Evolutionary conservation across 2,888 invertebrate genomes (phyloP), one percentile per base, ranked within the genome.

Genomic region (Molorchus minor): DNA sequence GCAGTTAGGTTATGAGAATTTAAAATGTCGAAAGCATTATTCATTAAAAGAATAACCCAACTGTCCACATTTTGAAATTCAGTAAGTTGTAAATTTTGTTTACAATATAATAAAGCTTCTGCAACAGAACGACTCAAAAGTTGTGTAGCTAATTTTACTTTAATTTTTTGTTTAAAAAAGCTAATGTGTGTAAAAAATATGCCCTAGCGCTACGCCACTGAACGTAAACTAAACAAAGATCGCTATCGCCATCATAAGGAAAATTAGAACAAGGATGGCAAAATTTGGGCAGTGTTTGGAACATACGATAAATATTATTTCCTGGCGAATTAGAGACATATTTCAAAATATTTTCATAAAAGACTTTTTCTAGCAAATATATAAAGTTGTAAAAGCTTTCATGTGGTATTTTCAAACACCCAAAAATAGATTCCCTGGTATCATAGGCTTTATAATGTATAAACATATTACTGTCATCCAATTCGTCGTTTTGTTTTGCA

Each of bases 381-480:
- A 55, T 15, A 35, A 38, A 54, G 30, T 54, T 45, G 47, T 54
- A 54, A 46, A 58, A 46, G 25, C 10, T 15, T 21, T 58, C 54
- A 40, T 46, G 58, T 4, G 46, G 38, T 17, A 41, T 58, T 58
- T 58, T 54, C 19, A 58, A 25, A 30, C 29, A n/a, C 12, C 58
- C 58, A 55, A 58, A 58, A 13, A 38, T 17, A 20, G n/a, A 44
- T 13, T 54, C 19, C 1, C 30, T 30, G 3, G 30, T 56, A 19
- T 36, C 21, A 55, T 59, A 56, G 10, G 49, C 47, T 19, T 59
- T 59, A 47, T 36, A 56, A 43, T 59, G 55, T 7, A 55, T 41
- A 49, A 60, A 56, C 16, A 56, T 30, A 43, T 56, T 60, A 7
- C 40, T 36, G 7, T 51, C 30, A 25, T 49, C 44, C 13, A 60